phyloP scores from a whole-genome alignment of 2,113 vertebrate species.

The Crotophaga sulcirostris region DNA sequence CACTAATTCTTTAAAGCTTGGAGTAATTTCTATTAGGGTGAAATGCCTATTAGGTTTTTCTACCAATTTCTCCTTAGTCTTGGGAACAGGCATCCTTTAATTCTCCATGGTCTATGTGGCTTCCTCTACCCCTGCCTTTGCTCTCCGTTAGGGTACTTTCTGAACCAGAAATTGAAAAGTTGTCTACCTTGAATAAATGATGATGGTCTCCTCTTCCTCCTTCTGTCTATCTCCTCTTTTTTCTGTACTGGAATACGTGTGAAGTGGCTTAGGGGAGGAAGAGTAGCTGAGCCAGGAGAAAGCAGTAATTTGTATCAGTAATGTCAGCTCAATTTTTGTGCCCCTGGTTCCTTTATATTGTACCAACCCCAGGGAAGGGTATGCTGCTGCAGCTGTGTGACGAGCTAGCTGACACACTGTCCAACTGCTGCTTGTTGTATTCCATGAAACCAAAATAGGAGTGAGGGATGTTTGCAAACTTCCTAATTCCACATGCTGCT shows the following conservation, averaged over 20 bases:
- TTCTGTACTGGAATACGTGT: background rate
- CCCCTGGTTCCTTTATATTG: background rate
- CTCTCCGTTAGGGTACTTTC: background rate
- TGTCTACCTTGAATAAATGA: background rate
- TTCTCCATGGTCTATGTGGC: background rate
- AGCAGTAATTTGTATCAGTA: background rate
- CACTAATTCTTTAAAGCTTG: background rate
- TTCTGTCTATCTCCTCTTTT: background rate
- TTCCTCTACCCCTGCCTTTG: background rate
- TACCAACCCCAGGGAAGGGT: background rate
- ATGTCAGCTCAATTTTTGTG: background rate
- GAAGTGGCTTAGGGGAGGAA: background rate
- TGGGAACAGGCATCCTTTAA: background rate
- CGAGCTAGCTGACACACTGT: background rate
- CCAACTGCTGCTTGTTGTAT: background rate
- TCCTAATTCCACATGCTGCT: slow-evolving; percentile 2
- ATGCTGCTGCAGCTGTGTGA: background rate
- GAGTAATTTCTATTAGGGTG: background rate
- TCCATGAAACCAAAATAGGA: background rate
- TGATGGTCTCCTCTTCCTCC: background rate
- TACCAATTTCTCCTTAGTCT: background rate
- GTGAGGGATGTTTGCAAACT: background rate
- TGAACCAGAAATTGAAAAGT: slow-evolving; percentile 9
- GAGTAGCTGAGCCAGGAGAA: background rate
- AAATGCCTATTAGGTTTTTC: background rate